Conservation (phyloP, 2,888 invertebrate genomes). For the Aquatica leii region DNA sequence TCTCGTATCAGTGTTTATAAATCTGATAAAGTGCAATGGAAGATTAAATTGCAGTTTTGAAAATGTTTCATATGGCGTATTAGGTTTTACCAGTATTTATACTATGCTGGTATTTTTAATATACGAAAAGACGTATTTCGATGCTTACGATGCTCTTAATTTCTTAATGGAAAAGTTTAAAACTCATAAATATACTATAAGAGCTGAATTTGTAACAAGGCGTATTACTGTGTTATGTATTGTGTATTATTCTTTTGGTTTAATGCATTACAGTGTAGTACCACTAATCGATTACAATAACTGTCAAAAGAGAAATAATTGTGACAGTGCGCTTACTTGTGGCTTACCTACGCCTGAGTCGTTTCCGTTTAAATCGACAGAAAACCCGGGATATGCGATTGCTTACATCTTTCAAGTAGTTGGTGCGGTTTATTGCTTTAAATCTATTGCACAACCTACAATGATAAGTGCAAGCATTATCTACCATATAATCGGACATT, state of each 20-base stretch:
- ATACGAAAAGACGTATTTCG: neutral
- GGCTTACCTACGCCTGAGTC: constrained; percentile 17
- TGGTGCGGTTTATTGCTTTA: neutral
- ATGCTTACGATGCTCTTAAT: neutral
- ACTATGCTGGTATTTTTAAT: neutral
- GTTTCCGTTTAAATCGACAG: constrained; percentile 7
- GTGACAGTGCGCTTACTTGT: constrained; percentile 8
- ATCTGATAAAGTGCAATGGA: constrained; percentile 11
- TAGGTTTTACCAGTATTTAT: neutral
- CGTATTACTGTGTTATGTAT: neutral
- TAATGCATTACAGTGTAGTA: neutral
- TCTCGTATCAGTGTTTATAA: neutral
- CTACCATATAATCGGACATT: constrained; percentile 14
- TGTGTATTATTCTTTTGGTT: neutral
- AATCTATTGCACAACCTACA: neutral
- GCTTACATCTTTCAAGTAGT: constrained; percentile 8
- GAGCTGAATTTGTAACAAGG: constrained; percentile 5
- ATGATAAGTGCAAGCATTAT: constrained; percentile 6
- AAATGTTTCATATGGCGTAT: neutral
- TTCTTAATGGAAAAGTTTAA: constrained; percentile 8
- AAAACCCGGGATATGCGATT: neutral
- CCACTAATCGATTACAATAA: constrained; percentile 3
- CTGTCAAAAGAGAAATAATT: neutral
- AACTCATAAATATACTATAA: neutral
- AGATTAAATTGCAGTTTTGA: constrained; percentile 8